Percentiles rank a stretch among this genome's conserved stretches.
Conservation (phyloP, 2,797 vertebrate species). For the Tapirus indicus region DNA sequence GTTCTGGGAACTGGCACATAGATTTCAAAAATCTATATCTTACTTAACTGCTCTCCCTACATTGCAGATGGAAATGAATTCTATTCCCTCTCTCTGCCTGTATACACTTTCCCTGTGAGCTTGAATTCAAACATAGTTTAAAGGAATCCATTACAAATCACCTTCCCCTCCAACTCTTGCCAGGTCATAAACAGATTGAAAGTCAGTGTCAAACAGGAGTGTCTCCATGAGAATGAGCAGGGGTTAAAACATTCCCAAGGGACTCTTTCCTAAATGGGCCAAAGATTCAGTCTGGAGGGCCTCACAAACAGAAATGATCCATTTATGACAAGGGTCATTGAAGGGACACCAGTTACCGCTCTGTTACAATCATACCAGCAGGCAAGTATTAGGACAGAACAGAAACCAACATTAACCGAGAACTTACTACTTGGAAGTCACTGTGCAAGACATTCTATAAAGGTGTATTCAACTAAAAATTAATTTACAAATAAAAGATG, state of each 20-base stretch:
- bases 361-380: not conserved
- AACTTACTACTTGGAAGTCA: not conserved
- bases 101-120: not conserved
- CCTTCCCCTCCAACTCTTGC: not conserved
- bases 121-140: constrained; percentile 49
- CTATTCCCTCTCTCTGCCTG: not conserved
- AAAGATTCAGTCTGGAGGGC: not conserved
- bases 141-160: not conserved
- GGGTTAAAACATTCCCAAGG: not conserved
- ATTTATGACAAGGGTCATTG: not conserved
- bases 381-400: not conserved
- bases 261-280: not conserved
- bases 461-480: not conserved
- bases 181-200: not conserved
- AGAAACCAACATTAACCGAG: constrained; percentile 2
- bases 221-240: not conserved
- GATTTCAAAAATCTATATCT: constrained; percentile 3
- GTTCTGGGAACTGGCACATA: not conserved
- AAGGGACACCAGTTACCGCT: not conserved
- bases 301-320: not conserved
- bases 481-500: not conserved
- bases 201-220: not conserved
- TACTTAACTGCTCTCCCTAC: not conserved
- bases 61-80: not conserved
- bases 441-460: not conserved